Conservation (phyloP, 2,797 vertebrate genomes). For the Lutjanus campechanus region DNA sequence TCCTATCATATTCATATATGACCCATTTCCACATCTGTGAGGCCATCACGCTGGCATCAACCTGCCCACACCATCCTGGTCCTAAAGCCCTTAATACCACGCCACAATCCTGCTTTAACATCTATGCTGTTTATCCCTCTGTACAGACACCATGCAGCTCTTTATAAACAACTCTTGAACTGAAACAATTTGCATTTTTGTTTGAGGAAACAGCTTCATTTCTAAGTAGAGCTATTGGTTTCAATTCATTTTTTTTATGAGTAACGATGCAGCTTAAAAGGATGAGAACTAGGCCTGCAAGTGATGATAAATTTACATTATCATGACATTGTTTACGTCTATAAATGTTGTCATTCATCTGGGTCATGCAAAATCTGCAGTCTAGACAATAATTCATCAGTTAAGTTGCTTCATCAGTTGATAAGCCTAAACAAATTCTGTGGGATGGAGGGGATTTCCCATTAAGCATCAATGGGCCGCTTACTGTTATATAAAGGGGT, state of each 20-base stretch:
- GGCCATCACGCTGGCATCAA: slow-evolving; percentile 18
- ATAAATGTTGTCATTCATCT: not conserved
- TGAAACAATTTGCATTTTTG: not conserved
- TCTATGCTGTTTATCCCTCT: slow-evolving; percentile 25
- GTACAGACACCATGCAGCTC: slow-evolving; percentile 25
- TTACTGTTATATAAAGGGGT: not conserved
- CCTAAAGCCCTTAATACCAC: slow-evolving; percentile 56
- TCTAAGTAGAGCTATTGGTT: not conserved
- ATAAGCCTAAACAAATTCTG: not conserved
- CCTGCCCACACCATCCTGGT: slow-evolving; percentile 19
- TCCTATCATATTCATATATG: slow-evolving; percentile 39
- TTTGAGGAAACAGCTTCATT: slow-evolving; percentile 19
- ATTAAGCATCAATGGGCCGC: not conserved
- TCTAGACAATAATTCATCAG: slow-evolving; percentile 7
- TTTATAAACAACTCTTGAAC: slow-evolving; percentile 7
- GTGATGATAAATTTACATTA: not conserved
- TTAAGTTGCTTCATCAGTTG: not conserved
- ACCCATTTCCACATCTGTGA: slow-evolving; percentile 72
- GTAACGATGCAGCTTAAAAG: too few relatives aligned
- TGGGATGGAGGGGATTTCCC: slow-evolving; percentile 28
- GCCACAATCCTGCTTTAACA: slow-evolving; percentile 47
- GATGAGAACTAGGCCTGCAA: not conserved
- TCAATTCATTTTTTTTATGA: not conserved
- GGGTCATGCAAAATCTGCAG: slow-evolving; percentile 1
- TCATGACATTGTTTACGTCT: not conserved